Conservation (phyloP, 2,797 vertebrate species). For the Cephalopachus bancanus region DNA sequence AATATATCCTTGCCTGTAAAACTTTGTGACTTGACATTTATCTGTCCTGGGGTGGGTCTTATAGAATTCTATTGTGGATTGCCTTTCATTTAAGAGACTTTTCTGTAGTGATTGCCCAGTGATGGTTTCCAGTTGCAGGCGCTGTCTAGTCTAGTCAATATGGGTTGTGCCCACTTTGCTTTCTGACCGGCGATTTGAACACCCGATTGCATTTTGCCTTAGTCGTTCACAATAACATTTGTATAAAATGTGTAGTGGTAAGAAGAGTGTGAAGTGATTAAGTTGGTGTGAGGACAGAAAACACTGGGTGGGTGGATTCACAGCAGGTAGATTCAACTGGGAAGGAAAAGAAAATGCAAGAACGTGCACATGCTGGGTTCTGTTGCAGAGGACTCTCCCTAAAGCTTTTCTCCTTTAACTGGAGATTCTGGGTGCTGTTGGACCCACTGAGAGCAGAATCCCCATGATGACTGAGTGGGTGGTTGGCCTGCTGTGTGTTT, state of each 20-base stretch:
- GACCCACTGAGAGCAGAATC: no score
- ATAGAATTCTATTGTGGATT: neutral
- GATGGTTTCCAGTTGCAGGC: slow-evolving; percentile 90
- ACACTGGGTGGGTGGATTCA: neutral
- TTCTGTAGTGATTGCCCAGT: slow-evolving; percentile 77
- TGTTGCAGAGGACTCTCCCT: neutral
- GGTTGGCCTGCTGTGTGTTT: neutral
- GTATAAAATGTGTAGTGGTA: accelerated
- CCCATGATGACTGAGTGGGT: neutral
- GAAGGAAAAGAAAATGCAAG: neutral
- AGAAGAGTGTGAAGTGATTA: neutral
- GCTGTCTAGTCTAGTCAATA: slow-evolving; percentile 78
- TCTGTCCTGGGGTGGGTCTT: neutral
- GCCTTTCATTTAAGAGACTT: neutral
- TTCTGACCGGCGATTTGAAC: neutral
- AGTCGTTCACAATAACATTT: neutral
- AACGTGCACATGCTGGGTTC: neutral
- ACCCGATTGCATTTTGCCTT: no score
- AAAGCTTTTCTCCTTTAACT: no score
- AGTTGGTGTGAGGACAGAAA: neutral
- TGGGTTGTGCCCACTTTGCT: no score
- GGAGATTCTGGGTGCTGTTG: neutral
- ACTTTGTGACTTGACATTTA: neutral
- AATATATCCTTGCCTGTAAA: neutral
- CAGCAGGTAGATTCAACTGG: neutral